Base-by-base conservation (phyloP, 2,797 vertebrate species). In the Xerus rutilus region DNA sequence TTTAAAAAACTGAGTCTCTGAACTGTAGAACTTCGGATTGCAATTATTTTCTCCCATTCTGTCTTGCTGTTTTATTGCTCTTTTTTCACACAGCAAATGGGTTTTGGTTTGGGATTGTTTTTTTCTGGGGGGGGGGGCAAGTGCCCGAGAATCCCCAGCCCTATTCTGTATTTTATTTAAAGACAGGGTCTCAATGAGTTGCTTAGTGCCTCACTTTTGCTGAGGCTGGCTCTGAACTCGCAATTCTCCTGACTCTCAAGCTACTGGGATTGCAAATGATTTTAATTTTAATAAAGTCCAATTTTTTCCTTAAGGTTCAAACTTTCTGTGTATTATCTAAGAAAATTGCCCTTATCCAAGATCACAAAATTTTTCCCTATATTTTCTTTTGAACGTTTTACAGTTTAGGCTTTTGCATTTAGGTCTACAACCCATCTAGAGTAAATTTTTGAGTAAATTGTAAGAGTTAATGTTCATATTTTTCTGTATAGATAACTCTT, bases 351-450 rank as follows among this genome's bases (percentile, higher is more conserved):
- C 35, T 57, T 76, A 88, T 0, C 7, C 13, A 10, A 81, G 1
- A 49, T 30, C 9, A 12, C 39, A 94, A 57, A 49, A 13, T 35
- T 39, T 70, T 78, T 77, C 57, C 49, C 30, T 65, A 7, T 77
- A 28, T 78, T 86, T 93, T 83, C 86, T 89, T 90, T 83, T 83
- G 47, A 43, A n/a, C 69, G 6, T 52, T 90, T 90, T 86, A 93
- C 28, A 82, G 7, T 78, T 78, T 83, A 21, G 13, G 18, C 32
- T 86, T 93, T 73, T 90, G 49, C 8, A 93, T 43, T 78, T 84
- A 65, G 32, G 35, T 64, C 70, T 86, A 76, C 70, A 10, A 72
- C 65, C 30, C 32, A 39, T n/a, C 76, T 67, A 52, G 14, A 84
- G 32, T 47, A 78, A 81, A 35, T 59, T 25, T 52, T 7, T 69